phyloP scores from a whole-genome alignment of 2,888 invertebrate species.

The Drosophila meridionalis region DNA sequence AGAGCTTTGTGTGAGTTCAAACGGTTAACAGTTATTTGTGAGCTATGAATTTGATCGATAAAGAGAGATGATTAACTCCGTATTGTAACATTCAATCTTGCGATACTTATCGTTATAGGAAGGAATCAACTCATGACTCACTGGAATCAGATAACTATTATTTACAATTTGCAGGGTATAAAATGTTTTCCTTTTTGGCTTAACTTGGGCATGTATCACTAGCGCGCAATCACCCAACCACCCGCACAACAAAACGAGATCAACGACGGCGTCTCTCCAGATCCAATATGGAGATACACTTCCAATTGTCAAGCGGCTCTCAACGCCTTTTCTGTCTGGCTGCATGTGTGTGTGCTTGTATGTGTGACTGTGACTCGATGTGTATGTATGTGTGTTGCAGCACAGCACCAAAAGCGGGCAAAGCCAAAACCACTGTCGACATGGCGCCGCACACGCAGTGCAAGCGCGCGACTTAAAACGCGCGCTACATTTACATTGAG shows the following conservation, averaged over 20 bases:
- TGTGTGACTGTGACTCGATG: conserved; percentile 3
- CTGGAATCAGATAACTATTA: background rate
- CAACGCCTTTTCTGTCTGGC: conserved; percentile 60
- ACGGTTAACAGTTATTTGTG: too few species aligned
- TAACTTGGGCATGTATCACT: conserved; percentile 5
- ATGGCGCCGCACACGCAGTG: conserved; percentile 40
- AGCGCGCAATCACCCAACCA: conserved; percentile 53
- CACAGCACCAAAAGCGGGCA: conserved; percentile 49
- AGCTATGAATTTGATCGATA: too few species aligned
- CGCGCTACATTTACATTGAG: conserved; percentile 51
- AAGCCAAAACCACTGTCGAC: conserved; percentile 30
- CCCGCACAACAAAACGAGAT: conserved; percentile 71
- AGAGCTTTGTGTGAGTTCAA: too few species aligned
- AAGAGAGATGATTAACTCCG: too few species aligned
- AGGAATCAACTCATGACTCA: background rate
- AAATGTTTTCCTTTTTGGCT: conserved; percentile 50
- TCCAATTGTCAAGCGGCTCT: conserved; percentile 61
- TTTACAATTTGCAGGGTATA: background rate
- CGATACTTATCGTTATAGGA: background rate
- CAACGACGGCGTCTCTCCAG: conserved; percentile 70
- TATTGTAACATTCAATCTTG: too few species aligned
- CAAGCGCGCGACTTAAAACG: conserved; percentile 39
- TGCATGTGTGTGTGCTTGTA: conserved; percentile 19
- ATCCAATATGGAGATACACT: conserved; percentile 58
- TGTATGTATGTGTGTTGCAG: conserved; percentile 23